Percentiles rank a stretch among this genome's conserved stretches.
These are phyloP conservation scores for Mythimna vitellina DNA, from an alignment of 2,888 invertebrate species.

Conservation along the genomic window DNA sequence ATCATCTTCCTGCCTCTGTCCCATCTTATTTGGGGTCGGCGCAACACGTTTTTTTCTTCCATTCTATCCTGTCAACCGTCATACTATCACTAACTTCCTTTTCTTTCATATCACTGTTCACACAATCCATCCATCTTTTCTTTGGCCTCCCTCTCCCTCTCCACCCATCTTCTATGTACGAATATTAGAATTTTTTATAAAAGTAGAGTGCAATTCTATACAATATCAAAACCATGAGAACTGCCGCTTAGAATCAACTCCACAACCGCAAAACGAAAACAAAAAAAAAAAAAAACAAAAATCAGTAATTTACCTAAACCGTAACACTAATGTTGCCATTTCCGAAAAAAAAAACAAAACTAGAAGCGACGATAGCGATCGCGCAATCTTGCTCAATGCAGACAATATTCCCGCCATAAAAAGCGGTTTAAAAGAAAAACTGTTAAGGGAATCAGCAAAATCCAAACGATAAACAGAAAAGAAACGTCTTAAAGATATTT, in stretches of 20 bases:
- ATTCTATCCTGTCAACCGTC: no score
- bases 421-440: conserved; percentile 83
- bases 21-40: no score
- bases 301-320: conserved; percentile 60
- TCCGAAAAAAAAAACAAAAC: conserved; percentile 44
- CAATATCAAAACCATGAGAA: no score
- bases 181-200: no score
- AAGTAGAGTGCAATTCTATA: no score
- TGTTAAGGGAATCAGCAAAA: conserved; percentile 86
- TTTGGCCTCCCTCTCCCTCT: no score
- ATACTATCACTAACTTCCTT: no score
- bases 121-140: no score
- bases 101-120: no score
- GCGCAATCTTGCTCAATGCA: conserved; percentile 63
- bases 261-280: conserved; percentile 8
- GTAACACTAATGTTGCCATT: conserved; percentile 54
- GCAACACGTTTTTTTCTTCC: no score
- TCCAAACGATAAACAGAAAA: conserved; percentile 86
- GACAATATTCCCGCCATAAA: conserved; percentile 70
- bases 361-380: conserved; percentile 31
- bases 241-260: background rate
- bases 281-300: conserved; percentile 26
- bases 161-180: no score
- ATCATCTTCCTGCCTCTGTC: no score
- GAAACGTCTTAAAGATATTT: conserved; percentile 86